Base-by-base conservation (phyloP, 92 coral and sea anemone genomes). In the Parazoanthus darwini region DNA sequence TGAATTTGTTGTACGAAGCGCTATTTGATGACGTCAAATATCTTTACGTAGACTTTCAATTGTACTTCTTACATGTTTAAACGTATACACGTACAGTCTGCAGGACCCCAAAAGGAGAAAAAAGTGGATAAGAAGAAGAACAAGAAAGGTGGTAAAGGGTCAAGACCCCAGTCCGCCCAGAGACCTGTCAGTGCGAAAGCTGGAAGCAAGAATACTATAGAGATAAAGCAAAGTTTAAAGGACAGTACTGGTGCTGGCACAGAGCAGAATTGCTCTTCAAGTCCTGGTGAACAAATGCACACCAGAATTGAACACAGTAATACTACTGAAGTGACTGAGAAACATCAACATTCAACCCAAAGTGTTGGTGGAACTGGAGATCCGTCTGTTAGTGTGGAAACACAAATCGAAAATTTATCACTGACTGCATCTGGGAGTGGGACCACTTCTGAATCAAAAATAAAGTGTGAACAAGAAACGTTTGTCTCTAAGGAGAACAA, bases 81-180 rank as follows among this genome's bases (percentile, higher is more conserved):
- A 22, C 0, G 5, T 22, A 50, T 2, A 71, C 56, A 48, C 2
- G 26, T 86, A 26, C 67, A 96, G 95, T 97, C 99, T 81, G 99
- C 99, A 82, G 99, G 99, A 25, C 95, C 98, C 78, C 94, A 94
- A 50, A 97, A 94, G 68, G 99, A 97, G 74, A 91, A 92, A 44
- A 97, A 97, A 88, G 97, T 94, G 16, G 95, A 93, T 38, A 94
- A 95, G 82, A 82, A 92, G 65, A 88, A 89, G 91, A 66, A 74
- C 29, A 95, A 93, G 86, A 94, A 94, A 50, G 94, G 79, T 3
- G 91, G 92, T 59, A 95, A 91, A 88, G 92, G 92, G 13, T 44
- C 65, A 35, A 86, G 85, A 74, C 92, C 86, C 50, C 92, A 88
- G 10, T 87, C 91, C 46, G 90, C 91, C 29, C 82, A 87, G 48